Evolutionary conservation across 2,113 vertebrate species (phyloP).

Genomic region (Columba janthina): DNA sequence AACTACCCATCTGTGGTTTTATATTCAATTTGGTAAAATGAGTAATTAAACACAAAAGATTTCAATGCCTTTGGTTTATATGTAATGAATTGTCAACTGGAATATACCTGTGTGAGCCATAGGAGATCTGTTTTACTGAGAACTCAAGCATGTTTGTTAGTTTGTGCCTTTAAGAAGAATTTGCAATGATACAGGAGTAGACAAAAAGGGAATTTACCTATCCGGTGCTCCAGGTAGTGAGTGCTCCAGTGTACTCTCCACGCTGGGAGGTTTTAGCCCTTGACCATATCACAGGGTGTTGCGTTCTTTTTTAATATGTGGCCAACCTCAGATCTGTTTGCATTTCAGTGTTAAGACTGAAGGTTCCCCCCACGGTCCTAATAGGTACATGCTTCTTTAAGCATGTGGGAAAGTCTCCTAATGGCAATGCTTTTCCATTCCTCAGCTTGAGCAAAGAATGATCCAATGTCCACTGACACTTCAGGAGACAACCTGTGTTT

Average conservation of each 20-base stretch:
- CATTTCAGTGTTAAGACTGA: background rate
- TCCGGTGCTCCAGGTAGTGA: background rate
- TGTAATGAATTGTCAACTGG: background rate
- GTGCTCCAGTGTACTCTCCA: background rate
- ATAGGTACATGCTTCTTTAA: background rate
- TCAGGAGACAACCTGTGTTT: background rate
- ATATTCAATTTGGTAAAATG: background rate
- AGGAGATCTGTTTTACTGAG: background rate
- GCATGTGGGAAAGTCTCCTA: background rate
- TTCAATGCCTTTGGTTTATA: background rate
- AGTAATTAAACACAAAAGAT: background rate
- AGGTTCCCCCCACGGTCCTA: rapidly evolving
- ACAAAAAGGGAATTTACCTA: background rate
- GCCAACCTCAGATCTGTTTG: background rate
- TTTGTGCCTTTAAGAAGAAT: background rate
- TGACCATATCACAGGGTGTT: rapidly evolving
- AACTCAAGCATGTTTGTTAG: rapidly evolving
- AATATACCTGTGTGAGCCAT: background rate
- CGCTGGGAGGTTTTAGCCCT: background rate
- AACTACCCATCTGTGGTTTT: background rate
- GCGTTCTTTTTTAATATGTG: background rate
- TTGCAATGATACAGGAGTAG: background rate
- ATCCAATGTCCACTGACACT: background rate
- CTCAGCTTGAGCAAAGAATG: background rate
- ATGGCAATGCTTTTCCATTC: background rate